These are phyloP conservation scores for Tortrix viridana DNA, from an alignment of 2,888 invertebrate genomes.

Conservation along the genomic window DNA sequence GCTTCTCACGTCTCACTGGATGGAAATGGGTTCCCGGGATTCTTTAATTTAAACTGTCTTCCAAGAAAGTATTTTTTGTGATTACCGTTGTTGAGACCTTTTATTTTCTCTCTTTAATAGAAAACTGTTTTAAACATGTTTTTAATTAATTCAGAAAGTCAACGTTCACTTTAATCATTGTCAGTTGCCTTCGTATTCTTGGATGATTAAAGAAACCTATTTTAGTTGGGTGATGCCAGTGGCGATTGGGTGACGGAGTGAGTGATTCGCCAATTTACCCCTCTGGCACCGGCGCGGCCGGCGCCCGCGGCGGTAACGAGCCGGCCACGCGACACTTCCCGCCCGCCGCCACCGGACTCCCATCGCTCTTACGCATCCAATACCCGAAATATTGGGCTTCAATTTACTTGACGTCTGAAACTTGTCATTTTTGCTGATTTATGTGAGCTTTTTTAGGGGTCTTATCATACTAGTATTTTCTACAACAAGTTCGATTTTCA, in stretches of 20 bases:
- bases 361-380: constrained; percentile 1
- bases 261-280: constrained; percentile 47
- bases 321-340: constrained; percentile 58
- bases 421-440: constrained; percentile 1
- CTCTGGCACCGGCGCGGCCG: constrained; percentile 36
- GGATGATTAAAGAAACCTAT: neutral
- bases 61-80: constrained; percentile 18
- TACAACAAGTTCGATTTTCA: neutral
- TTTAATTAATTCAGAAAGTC: neutral
- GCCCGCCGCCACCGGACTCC: constrained; percentile 18
- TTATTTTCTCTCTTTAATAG: constrained; percentile 12
- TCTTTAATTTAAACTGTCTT: constrained; percentile 31
- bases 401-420: constrained; percentile 42
- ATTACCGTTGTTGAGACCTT: constrained; percentile 13
- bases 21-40: constrained; percentile 14
- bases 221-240: constrained; percentile 39
- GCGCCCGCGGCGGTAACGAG: constrained; percentile 66
- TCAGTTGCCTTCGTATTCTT: too few relatives aligned
- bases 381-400: constrained; percentile 51
- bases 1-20: constrained; percentile 25
- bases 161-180: neutral
- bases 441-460: neutral
- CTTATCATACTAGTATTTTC: neutral
- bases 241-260: constrained; percentile 40
- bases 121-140: neutral